Base-by-base conservation (phyloP, 2,113 vertebrate genomes). In the Dromiciops gliroides region DNA sequence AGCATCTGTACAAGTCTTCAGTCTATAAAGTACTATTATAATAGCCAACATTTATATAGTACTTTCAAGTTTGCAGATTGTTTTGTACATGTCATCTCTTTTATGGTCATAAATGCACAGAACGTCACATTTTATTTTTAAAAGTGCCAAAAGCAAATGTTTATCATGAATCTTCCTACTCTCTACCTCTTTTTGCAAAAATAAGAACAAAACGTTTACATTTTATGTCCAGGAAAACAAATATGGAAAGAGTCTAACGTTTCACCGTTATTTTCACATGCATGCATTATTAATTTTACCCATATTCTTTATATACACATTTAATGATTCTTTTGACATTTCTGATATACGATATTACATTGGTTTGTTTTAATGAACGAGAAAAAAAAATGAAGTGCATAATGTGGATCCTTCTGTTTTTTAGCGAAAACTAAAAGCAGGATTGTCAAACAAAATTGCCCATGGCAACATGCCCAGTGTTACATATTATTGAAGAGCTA, bases 341-440 rank as follows among this genome's bases (percentile, higher is more conserved):
- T 23, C 48, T 91, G 22, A 89, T 60, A 51, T 6, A 89, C 24
- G 1, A 26, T 2, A 9, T 9, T 19, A 14, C 2, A 9, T 8
- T 3, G 0, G 7, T n/a, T 28, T 51, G 75, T 22, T 5, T 37
- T 50, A 49, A 96, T 3, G 52, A 67, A 22, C 9, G 11, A 51
- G 3, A 24, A 37, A 47, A 60, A 8, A 0, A 60, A 24, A 19
- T 0, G 19, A 83, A 75, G 16, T 67, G 0, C 47, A 14, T 10
- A 3, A 1, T 31, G 3, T 6, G 44, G 11, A 2, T 26, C 9
- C 19, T 44, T 23, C 48, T 56, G 31, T 28, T 51, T 0, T 52
- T 49, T 0, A 3, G 83, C 49, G 25, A 50, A 9, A 0, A 24
- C 2, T 2, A 8, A 1, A 0, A 83, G 16, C n/a, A 83, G 2